Evolutionary conservation across 2,113 vertebrate genomes (phyloP), one percentile per base, ranked within the genome.

Genomic region (Cryptotis parvus): DNA sequence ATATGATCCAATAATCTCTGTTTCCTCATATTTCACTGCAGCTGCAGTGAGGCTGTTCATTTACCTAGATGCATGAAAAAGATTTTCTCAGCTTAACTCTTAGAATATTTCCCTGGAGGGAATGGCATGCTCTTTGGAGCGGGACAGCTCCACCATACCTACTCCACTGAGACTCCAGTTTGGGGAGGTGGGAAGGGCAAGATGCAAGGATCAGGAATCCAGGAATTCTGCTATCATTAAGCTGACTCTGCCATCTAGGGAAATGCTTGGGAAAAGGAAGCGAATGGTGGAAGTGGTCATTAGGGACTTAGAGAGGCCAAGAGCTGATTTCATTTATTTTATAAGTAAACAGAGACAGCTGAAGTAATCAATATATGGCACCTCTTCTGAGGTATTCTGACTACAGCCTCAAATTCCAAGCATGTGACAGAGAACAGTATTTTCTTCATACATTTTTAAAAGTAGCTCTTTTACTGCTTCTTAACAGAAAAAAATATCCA

Each of bases 321-420:
- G 9, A 12, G 43, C 70, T 95, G 92, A 94, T 76, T 83, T 93
- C 82, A 91, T 85, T 85, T 87, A 89, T 91, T 96, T 95, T 78
- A 26, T 41, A 91, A 95, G 93, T 73, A 77, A 95, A 89, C 22
- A 11, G 79, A 89, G 90, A 91, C 7, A 27, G 85, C 52, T 73
- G 61, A 91, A 85, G 26, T 52, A 87, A 80, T 92, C 86, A 80
- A 70, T 24, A n/a, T 9, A 68, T 27, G 73, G 86, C 63, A 85
- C 61, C 72, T 82, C 93, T 93, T 80, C 75, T 69, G 37, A 91
- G 76, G 83, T 65, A n/a, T 31, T 91, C 75, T 41, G 31, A 77
- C 33, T 72, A 76, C 14, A 69, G 68, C 52, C 41, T 24, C 63
- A 41, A 66, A 91, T 94, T 81, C 72, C 66, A 86, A 68, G 72